Conservation (phyloP, 2,888 invertebrate genomes). For the Pyrrhosoma nymphula region DNA sequence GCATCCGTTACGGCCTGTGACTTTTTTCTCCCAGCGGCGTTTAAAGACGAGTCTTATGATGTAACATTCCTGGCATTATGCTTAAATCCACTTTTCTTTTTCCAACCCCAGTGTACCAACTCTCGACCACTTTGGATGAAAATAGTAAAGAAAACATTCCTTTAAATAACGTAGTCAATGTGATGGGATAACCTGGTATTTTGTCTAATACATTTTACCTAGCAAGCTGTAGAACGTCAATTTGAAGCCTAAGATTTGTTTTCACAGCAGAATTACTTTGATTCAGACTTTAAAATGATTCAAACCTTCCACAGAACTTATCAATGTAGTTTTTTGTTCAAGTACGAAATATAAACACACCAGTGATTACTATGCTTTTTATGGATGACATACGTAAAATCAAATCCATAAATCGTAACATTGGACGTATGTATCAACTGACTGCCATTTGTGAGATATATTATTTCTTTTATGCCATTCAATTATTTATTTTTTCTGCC, state of each 20-base stretch:
- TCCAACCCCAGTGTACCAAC: background rate
- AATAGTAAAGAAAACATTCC: background rate
- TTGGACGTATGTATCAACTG: too few species aligned
- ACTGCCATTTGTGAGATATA: too few species aligned
- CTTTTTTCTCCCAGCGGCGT: background rate
- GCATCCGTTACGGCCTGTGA: background rate
- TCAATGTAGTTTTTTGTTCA: too few species aligned
- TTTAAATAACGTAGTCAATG: background rate
- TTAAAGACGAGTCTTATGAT: constrained; percentile 15
- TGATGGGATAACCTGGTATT: background rate
- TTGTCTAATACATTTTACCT: background rate
- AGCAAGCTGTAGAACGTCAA: background rate
- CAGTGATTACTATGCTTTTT: too few species aligned
- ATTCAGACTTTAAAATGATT: too few species aligned
- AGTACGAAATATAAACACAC: too few species aligned
- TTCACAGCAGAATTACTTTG: too few species aligned
- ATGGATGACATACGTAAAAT: too few species aligned
- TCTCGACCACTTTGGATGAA: background rate
- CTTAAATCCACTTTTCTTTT: background rate
- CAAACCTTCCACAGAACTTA: too few species aligned
- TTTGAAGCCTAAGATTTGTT: background rate
- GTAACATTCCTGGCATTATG: background rate
- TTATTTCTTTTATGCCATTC: too few species aligned
- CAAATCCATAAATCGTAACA: too few species aligned
- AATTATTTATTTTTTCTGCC: too few species aligned